Conservation (phyloP, 2,797 vertebrate genomes). For the Philypnodon macrostomus region DNA sequence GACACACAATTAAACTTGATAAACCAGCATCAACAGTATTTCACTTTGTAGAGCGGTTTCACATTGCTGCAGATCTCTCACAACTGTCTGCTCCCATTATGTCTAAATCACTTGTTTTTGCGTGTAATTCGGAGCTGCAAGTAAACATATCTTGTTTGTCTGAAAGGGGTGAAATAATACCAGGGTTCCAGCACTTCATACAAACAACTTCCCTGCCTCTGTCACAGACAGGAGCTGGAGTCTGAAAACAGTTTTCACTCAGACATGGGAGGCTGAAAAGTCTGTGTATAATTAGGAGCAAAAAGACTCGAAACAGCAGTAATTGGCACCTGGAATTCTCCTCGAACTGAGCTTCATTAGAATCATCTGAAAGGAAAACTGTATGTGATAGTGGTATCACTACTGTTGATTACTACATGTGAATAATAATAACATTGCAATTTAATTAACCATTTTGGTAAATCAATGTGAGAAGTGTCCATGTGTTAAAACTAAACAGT, state of each 20-base stretch:
- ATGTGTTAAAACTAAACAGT: too few species aligned
- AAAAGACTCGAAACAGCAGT: slow-evolving; percentile 40
- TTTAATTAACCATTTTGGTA: too few species aligned
- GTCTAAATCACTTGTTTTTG: slow-evolving; percentile 2
- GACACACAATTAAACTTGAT: background rate
- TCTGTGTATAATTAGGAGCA: slow-evolving; percentile 48
- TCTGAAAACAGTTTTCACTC: slow-evolving; percentile 46
- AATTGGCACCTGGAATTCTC: slow-evolving; percentile 59
- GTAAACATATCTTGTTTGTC: slow-evolving; percentile 1
- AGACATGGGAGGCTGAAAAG: slow-evolving; percentile 50
- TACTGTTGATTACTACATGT: too few species aligned
- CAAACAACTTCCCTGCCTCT: slow-evolving; percentile 26
- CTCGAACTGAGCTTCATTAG: slow-evolving; percentile 33
- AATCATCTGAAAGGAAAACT: slow-evolving; percentile 45
- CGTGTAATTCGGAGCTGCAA: background rate
- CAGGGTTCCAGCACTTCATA: slow-evolving; percentile 20
- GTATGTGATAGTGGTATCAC: slow-evolving; percentile 23
- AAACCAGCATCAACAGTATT: background rate
- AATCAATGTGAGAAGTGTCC: too few species aligned
- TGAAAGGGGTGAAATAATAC: slow-evolving; percentile 21
- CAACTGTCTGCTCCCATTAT: background rate
- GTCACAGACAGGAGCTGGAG: slow-evolving; percentile 28
- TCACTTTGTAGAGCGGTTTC: background rate
- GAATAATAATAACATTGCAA: too few species aligned
- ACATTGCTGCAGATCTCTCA: background rate